Percentiles rank a stretch among this genome's conserved stretches.
Evolutionary conservation across 1,140 invertebrate species (phyloP).

Genomic region (Leptinotarsa lineolata): DNA sequence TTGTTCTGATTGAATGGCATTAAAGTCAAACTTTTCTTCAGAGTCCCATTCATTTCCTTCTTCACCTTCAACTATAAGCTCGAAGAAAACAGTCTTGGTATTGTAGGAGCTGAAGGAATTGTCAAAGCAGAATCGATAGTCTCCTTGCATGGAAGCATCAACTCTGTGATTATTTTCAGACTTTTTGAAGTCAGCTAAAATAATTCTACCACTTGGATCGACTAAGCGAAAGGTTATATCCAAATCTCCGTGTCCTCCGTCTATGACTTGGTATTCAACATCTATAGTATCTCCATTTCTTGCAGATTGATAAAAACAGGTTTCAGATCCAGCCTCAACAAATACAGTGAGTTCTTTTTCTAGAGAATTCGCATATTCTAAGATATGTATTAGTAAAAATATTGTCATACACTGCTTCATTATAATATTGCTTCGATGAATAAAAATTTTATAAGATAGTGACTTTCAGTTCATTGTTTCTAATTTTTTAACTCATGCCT

Average conservation of each 20-base stretch:
- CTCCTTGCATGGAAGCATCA: conserved; percentile 63
- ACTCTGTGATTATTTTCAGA: conserved; percentile 71
- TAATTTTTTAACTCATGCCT: not conserved
- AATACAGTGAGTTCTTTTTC: conserved; percentile 72
- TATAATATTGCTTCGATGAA: not conserved
- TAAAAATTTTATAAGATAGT: not conserved
- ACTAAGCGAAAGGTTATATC: conserved; percentile 75
- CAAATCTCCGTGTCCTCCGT: conserved; percentile 74
- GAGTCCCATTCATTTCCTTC: conserved; percentile 61
- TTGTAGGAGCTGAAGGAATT: conserved; percentile 80
- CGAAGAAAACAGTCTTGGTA: conserved; percentile 81
- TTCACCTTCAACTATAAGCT: conserved; percentile 69
- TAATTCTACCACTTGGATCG: conserved; percentile 66
- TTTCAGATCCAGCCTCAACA: conserved; percentile 68
- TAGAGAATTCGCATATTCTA: not conserved
- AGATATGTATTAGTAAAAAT: conserved; percentile 5
- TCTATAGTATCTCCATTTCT: conserved; percentile 67
- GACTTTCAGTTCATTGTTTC: not conserved
- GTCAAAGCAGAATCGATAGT: conserved; percentile 82
- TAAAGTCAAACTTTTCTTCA: conserved; percentile 60
- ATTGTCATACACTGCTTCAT: conserved; percentile 13
- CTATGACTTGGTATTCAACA: conserved; percentile 79
- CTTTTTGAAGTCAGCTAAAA: conserved; percentile 72
- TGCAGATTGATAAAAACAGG: conserved; percentile 72
- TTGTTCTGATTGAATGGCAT: conserved; percentile 58